A percentile compares a stretch with the other conserved stretches of the same genome.
These are phyloP conservation scores for Paramisgurnus dabryanus DNA, from an alignment of 2,113 vertebrate species.

Conservation along the genomic window DNA sequence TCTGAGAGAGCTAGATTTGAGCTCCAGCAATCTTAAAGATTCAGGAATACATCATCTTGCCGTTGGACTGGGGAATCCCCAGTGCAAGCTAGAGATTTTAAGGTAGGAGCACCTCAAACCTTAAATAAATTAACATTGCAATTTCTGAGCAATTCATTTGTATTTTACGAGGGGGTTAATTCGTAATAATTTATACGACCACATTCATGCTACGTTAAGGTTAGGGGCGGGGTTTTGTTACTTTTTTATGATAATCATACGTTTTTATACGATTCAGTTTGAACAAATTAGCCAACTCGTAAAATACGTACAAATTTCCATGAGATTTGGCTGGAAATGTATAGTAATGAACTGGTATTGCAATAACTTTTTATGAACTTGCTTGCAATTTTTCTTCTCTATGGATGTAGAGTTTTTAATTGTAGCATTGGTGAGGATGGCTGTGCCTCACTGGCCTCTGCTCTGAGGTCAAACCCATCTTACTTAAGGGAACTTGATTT, in stretches of 20 bases:
- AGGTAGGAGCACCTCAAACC: slow-evolving; percentile 7
- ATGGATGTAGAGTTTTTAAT: neutral
- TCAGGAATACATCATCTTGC: slow-evolving; percentile 42
- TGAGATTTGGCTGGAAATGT: no score
- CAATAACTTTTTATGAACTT: neutral
- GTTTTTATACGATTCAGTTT: no score
- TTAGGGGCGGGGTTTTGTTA: no score
- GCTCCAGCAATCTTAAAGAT: slow-evolving; percentile 59
- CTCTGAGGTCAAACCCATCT: slow-evolving; percentile 25
- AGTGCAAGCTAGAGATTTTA: slow-evolving; percentile 52
- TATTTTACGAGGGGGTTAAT: no score
- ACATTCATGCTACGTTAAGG: no score
- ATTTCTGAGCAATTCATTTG: no score
- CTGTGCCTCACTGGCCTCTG: neutral
- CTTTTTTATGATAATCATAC: no score
- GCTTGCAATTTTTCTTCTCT: neutral
- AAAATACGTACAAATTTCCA: no score
- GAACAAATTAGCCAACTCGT: no score
- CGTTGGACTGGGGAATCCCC: slow-evolving; percentile 36
- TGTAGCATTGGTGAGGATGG: neutral
- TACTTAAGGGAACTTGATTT: slow-evolving; percentile 17
- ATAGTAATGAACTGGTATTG: neutral
- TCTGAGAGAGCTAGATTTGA: slow-evolving; percentile 61
- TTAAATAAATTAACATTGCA: neutral
- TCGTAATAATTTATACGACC: no score